These are phyloP conservation scores for Varecia variegata DNA, from an alignment of 2,797 vertebrate genomes.

Conservation along the genomic window DNA sequence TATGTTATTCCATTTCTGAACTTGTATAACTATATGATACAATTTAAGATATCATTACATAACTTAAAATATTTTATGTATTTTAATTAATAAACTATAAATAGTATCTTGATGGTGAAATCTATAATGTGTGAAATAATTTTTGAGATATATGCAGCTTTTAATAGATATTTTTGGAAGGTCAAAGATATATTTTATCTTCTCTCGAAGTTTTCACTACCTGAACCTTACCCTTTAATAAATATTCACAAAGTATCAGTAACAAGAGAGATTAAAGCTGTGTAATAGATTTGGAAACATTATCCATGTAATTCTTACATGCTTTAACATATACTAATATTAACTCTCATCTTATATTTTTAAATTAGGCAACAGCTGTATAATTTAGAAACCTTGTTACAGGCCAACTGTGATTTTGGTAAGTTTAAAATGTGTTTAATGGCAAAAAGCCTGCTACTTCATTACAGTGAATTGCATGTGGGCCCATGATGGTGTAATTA, in stretches of 20 bases:
- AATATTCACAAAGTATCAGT: constrained; percentile 10
- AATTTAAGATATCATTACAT: constrained; percentile 39
- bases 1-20: constrained; percentile 24
- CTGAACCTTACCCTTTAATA: neutral
- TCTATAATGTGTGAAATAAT: constrained; percentile 14
- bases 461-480: neutral
- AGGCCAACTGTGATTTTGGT: constrained; percentile 94
- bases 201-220: neutral
- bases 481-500: neutral
- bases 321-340: constrained; percentile 30
- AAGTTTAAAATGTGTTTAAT: constrained; percentile 80
- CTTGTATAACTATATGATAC: neutral
- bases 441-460: neutral
- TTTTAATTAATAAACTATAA: neutral
- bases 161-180: constrained; percentile 9
- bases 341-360: constrained; percentile 45
- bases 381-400: constrained; percentile 90
- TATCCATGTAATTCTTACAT: neutral
- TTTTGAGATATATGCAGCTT: neutral
- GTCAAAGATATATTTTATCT: constrained; percentile 10
- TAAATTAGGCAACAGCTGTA: constrained; percentile 91
- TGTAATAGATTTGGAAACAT: constrained; percentile 13
- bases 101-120: neutral
- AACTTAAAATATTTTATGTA: constrained; percentile 16
- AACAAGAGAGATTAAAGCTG: neutral